Percentiles rank a stretch among this genome's conserved stretches.
These are phyloP conservation scores for Tenthredo scrophulariae DNA, from an alignment of 2,888 invertebrate genomes.

Conservation along the genomic window DNA sequence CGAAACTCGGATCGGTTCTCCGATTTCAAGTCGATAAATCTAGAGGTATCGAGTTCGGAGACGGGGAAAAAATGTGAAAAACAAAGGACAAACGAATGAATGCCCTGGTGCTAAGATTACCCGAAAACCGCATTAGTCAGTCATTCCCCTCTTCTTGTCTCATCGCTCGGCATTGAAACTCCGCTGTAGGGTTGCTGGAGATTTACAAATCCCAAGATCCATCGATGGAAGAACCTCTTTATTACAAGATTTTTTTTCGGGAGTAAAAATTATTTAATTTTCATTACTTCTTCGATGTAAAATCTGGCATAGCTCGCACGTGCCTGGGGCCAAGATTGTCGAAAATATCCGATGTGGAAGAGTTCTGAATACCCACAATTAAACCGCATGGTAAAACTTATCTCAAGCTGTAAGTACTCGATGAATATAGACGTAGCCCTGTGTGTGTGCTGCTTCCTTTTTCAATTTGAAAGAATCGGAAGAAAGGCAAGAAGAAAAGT, in stretches of 20 bases:
- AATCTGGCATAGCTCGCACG: neutral
- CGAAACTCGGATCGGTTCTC: slow-evolving; percentile 14
- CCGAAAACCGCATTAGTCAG: slow-evolving; percentile 40
- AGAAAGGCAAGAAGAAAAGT: slow-evolving; percentile 44
- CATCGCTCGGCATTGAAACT: neutral
- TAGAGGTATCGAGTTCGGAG: slow-evolving; percentile 48
- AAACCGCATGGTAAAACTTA: neutral
- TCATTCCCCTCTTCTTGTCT: neutral
- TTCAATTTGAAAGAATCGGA: slow-evolving; percentile 17
- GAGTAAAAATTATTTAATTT: neutral
- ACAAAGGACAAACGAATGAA: slow-evolving; percentile 32
- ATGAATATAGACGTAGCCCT: neutral
- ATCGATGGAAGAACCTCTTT: neutral
- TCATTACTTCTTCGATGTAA: neutral
- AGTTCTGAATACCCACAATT: neutral
- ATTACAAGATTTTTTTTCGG: neutral
- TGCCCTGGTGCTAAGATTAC: slow-evolving; percentile 34
- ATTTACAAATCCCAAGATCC: neutral
- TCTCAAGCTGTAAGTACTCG: neutral
- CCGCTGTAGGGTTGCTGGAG: neutral
- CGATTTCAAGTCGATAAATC: slow-evolving; percentile 53
- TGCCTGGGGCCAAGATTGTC: neutral
- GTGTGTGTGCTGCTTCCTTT: slow-evolving; percentile 34
- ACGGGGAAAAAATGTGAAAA: slow-evolving; percentile 33
- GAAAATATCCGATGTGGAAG: neutral